phyloP scores from a whole-genome alignment of 2,113 vertebrate species.

The Burhinus oedicnemus region DNA sequence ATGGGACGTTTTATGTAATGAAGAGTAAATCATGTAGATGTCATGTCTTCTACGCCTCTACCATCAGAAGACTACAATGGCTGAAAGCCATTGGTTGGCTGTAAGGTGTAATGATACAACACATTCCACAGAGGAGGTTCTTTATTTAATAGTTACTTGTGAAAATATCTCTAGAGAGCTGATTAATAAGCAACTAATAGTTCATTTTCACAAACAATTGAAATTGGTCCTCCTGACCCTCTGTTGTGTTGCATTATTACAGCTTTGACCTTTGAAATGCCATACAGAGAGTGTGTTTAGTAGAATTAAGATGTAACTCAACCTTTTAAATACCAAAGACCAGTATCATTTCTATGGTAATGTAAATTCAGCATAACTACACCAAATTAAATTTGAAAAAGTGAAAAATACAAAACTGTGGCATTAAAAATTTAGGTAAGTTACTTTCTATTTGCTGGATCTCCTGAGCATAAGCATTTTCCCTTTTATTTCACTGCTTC shows the following conservation, averaged over 20 bases:
- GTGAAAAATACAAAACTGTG: background rate
- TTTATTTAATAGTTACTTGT: background rate
- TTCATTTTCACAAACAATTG: background rate
- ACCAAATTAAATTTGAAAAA: background rate
- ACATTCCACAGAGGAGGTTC: background rate
- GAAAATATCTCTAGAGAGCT: background rate
- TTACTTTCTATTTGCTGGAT: background rate
- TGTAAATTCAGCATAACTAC: background rate
- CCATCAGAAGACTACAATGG: background rate
- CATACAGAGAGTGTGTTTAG: background rate
- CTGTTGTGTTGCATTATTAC: background rate
- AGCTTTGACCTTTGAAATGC: background rate
- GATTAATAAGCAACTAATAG: background rate
- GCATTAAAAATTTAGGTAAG: background rate
- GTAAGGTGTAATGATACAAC: background rate
- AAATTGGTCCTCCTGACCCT: background rate
- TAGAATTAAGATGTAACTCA: background rate
- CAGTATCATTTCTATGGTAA: background rate
- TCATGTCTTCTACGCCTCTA: background rate
- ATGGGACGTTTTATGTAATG: fast-evolving
- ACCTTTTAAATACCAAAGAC: background rate
- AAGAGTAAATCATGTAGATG: background rate
- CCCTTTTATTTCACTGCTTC: background rate
- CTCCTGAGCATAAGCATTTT: background rate
- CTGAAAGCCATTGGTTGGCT: background rate